Base-by-base conservation (phyloP, 2,797 vertebrate genomes). In the Myotis planiceps region DNA sequence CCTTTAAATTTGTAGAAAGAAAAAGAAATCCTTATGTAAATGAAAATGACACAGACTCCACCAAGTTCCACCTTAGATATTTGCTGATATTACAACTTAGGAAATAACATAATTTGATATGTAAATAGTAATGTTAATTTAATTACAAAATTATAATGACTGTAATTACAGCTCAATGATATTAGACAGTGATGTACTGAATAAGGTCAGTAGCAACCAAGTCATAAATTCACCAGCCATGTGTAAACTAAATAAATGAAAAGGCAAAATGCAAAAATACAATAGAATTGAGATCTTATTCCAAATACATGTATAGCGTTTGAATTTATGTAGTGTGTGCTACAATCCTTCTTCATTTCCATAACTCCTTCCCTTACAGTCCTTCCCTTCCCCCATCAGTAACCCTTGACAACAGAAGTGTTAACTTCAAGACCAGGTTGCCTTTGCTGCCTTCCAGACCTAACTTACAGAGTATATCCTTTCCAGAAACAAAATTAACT, bases 391-490 rank as follows among this genome's bases (percentile, higher is more conserved):
- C 92, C 96, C 82, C 58, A 75, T 65, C 58, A 94, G 91, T 95
- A 98, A 91, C 76, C 69, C 93, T 84, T 97, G 94, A 96, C 1
- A 1, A 96, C 87, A 96, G 58, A 97, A 96, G 94, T 93, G 66
- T 51, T 80, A 96, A 96, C 76, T 92, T 97, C 91, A 90, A 96
- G 97, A 92, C 85, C 78, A 96, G 29, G 88, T 96, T 90, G 94
- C 93, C 74, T 91, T 53, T 32, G 1, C 68, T 97, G 82, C 53
- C 49, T 87, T 98, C 96, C 86, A 97, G 85, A 86, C 45, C 71
- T 94, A 55, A 78, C 21, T 96, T 90, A 92, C n/a, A 91, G 45
- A 68, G 83, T 72, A 23, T 29, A 29, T 82, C 6, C 90, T 91
- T 78, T 0, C 53, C 72, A 29, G 47, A 94, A 92, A n/a, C 68